A percentile compares a stretch with the other conserved stretches of the same genome.
phyloP scores from a whole-genome alignment of 92 coral and sea anemone genomes.

The Actinernus sp. region DNA sequence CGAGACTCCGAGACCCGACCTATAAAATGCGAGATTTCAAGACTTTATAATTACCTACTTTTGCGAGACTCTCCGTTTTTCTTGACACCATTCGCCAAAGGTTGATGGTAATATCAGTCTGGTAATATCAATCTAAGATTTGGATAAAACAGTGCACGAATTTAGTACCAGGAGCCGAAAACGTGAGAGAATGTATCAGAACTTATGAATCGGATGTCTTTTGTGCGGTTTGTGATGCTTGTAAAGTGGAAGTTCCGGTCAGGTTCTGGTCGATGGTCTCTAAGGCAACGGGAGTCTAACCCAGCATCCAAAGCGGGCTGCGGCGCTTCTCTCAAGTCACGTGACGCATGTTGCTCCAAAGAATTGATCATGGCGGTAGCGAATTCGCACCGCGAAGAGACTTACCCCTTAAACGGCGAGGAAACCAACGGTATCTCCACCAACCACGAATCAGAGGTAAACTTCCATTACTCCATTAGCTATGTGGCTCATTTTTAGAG shows the following conservation, averaged over 20 bases:
- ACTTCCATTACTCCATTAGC: conserved; percentile 5
- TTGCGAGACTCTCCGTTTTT: too few relatives aligned
- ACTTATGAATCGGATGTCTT: too few relatives aligned
- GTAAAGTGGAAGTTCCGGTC: too few relatives aligned
- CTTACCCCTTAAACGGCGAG: conserved; percentile 57
- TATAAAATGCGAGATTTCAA: too few relatives aligned
- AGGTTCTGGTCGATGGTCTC: conserved; percentile 1
- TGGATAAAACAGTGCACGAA: not conserved
- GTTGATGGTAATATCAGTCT: not conserved
- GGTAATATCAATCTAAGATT: not conserved
- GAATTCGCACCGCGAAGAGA: conserved; percentile 70
- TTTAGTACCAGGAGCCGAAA: not conserved
- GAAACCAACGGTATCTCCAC: conserved; percentile 69
- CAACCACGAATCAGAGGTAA: conserved; percentile 88
- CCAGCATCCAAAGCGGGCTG: not conserved
- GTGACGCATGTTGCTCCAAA: conserved; percentile 81
- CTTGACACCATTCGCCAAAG: not conserved
- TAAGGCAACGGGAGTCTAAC: not conserved
- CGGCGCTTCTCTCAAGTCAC: conserved; percentile 37
- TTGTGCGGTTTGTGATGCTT: not conserved
- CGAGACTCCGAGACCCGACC: too few relatives aligned
- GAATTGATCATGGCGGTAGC: conserved; percentile 89
- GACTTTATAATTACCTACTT: too few relatives aligned
- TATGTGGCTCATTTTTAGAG: not conserved
- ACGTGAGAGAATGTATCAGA: not conserved